Evolutionary conservation across 2,797 vertebrate genomes (phyloP).

Genomic region (Perodicticus potto): DNA sequence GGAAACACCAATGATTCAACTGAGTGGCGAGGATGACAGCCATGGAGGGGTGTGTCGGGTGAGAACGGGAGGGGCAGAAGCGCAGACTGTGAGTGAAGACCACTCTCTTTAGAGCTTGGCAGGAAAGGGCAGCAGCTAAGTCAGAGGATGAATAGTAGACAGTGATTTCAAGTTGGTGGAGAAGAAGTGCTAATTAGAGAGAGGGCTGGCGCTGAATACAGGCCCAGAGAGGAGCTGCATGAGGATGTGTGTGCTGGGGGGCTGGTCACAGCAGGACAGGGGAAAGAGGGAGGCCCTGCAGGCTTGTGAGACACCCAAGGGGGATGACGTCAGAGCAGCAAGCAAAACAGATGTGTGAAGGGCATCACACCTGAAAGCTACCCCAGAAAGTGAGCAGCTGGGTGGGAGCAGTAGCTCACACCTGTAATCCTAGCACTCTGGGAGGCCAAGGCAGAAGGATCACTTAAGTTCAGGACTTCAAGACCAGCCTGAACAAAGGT

Average conservation of each 20-base stretch:
- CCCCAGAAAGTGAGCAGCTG: not conserved
- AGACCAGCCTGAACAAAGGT: too few species aligned
- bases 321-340: rapidly evolving
- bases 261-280: rapidly evolving
- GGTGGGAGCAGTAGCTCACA: not conserved
- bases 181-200: not conserved
- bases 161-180: not conserved
- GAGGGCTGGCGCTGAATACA: not conserved
- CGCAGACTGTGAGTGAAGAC: too few species aligned
- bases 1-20: not conserved
- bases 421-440: too few species aligned
- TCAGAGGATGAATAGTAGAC: not conserved
- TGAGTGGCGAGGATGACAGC: rapidly evolving
- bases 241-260: rapidly evolving
- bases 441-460: too few species aligned
- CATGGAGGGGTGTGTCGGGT: not conserved
- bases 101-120: not conserved
- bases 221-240: rapidly evolving
- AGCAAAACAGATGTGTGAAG: rapidly evolving
- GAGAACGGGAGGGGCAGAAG: not conserved
- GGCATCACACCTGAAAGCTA: not conserved
- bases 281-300: rapidly evolving
- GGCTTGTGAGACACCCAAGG: not conserved
- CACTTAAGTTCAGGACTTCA: too few species aligned
- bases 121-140: not conserved